These are phyloP conservation scores for Thymelicus acteon DNA, from an alignment of 2,888 invertebrate species.

Conservation along the genomic window DNA sequence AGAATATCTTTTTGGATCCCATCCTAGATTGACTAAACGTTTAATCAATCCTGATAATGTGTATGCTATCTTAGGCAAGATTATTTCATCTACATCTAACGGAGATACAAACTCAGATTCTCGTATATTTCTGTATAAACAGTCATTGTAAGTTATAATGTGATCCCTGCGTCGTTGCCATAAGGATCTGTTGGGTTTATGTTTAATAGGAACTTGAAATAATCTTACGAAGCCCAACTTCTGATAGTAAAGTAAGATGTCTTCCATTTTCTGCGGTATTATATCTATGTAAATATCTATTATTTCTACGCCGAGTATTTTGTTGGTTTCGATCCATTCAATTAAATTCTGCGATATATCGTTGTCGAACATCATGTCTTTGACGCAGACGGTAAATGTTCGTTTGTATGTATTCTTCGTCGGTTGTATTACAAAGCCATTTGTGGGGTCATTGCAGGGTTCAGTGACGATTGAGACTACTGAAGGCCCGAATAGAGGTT, in stretches of 20 bases:
- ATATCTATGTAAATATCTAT: conserved; percentile 88
- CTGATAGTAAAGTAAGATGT: conserved; percentile 84
- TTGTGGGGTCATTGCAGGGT: conserved; percentile 78
- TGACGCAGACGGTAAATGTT: conserved; percentile 88
- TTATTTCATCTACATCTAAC: conserved; percentile 90
- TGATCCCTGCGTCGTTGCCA: conserved; percentile 90
- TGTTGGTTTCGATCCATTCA: conserved; percentile 89
- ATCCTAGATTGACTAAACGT: conserved; percentile 71
- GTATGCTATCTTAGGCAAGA: conserved; percentile 86
- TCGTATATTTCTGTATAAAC: conserved; percentile 89
- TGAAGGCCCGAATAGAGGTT: conserved; percentile 63
- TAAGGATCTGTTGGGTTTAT: conserved; percentile 64
- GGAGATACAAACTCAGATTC: conserved; percentile 87
- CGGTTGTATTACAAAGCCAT: conserved; percentile 67
- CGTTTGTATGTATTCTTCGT: conserved; percentile 49
- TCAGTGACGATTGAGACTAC: conserved; percentile 78
- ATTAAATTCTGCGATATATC: conserved; percentile 86
- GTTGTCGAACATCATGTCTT: conserved; percentile 87
- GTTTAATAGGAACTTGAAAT: conserved; percentile 81
- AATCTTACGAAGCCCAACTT: conserved; percentile 75
- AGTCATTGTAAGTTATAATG: conserved; percentile 91
- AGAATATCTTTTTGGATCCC: conserved; percentile 78
- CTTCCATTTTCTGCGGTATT: conserved; percentile 81
- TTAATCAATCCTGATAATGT: conserved; percentile 85
- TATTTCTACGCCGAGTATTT: conserved; percentile 87